These are phyloP conservation scores for Catocala nupta DNA, from an alignment of 2,888 invertebrate genomes.

Conservation along the genomic window DNA sequence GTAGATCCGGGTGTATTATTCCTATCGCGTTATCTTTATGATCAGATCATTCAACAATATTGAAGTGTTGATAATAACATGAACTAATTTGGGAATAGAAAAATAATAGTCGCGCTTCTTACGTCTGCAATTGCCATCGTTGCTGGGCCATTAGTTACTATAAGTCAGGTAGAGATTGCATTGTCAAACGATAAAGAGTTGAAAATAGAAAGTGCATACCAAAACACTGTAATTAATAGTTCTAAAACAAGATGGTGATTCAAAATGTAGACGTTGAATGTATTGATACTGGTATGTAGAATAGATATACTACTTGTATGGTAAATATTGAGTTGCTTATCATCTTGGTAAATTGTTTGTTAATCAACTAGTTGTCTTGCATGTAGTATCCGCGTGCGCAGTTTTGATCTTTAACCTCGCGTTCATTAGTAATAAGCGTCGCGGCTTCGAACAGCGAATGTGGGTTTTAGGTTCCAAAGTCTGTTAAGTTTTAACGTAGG, in stretches of 20 bases:
- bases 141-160: constrained; percentile 24
- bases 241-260: constrained; percentile 26
- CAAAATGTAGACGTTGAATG: neutral
- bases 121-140: neutral
- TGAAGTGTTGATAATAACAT: constrained; percentile 20
- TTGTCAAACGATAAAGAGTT: constrained; percentile 19
- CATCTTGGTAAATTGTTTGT: too few species aligned
- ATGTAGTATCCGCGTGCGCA: neutral
- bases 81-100: constrained; percentile 21
- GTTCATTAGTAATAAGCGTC: neutral
- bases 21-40: constrained; percentile 23
- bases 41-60: constrained; percentile 33
- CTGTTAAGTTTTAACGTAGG: too few species aligned
- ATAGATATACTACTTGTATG: too few species aligned
- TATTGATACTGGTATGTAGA: too few species aligned
- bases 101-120: constrained; percentile 6
- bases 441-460: neutral
- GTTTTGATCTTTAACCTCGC: constrained; percentile 2
- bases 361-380: neutral
- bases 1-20: constrained; percentile 38
- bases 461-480: neutral
- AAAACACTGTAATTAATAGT: constrained; percentile 36
- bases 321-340: constrained; percentile 10
- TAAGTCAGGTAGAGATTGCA: constrained; percentile 32
- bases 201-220: constrained; percentile 41